Base-by-base conservation (phyloP, 1,140 invertebrate genomes). In the Drosophila obscura region DNA sequence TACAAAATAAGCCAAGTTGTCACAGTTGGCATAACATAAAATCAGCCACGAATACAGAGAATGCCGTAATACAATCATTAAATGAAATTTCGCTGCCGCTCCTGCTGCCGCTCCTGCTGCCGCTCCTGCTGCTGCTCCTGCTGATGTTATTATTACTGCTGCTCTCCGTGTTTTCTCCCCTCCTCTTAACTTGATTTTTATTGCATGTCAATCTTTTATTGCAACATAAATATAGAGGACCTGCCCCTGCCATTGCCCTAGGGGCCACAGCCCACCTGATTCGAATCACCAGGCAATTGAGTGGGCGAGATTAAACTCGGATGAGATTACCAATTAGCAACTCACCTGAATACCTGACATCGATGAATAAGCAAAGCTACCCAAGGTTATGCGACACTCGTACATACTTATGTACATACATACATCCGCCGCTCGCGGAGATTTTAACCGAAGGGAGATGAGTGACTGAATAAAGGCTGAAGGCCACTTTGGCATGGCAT, bases 11-110 rank as follows among this genome's bases (percentile, higher is more conserved):
- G 58, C 64, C 65, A 60, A 69, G 56, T 67, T 67, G 55, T 35
- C 19, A 22, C 61, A 44, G 60, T 62, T 53, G 57, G 46, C 57
- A 60, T 19, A 57, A 57, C 55, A 59, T 53, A 24, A 59, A 59
- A 59, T 24, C 55, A 61, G 65, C 56, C 60, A 69, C 35, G 46
- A 51, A 19, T 55, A 22, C 26, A 48, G 46, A 11, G 39, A 49
- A 64, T 63, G 50, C 46, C 55, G 72, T 81, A 81, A 80, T 80
- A 80, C 75, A 80, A 71, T 80, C 65, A 80, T 80, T 80, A 75
- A 67, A 81, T 77, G 59, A 69, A 80, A 76, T 80, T 80, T 63
- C 44, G 43, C 44, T 57, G n/a, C 22, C 9, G 11, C 41, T n/a
- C n/a, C n/a, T n/a, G n/a, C n/a, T n/a, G n/a, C n/a, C n/a, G n/a